These are phyloP conservation scores for Meloidogyne exigua DNA, from an alignment of 1,140 invertebrate genomes.

Conservation along the genomic window DNA sequence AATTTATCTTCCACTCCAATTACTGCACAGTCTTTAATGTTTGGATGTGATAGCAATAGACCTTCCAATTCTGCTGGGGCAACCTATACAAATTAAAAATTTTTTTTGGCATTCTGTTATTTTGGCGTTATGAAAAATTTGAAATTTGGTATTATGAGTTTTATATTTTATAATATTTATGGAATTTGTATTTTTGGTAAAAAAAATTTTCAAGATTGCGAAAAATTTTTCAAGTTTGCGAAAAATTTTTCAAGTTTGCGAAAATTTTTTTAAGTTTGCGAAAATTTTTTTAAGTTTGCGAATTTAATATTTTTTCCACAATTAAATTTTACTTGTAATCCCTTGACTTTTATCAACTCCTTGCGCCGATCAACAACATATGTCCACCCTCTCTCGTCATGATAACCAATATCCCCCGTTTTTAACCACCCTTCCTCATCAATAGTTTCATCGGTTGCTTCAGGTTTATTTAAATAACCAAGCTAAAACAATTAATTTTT, in stretches of 20 bases:
- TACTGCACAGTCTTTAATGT: constrained; percentile 77
- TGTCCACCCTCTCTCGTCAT: constrained; percentile 70
- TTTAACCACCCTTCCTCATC: constrained; percentile 75
- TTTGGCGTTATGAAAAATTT: neutral
- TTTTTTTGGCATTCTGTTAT: constrained; percentile 2
- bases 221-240: neutral
- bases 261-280: no score
- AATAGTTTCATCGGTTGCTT: constrained; percentile 68
- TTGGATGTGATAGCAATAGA: constrained; percentile 73
- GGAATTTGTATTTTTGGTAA: neutral
- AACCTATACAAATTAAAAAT: constrained; percentile 69
- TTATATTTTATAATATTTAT: no score
- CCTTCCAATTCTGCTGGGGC: constrained; percentile 83
- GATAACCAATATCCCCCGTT: constrained; percentile 76
- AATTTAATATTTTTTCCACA: neutral
- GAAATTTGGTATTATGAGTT: neutral
- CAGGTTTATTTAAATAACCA: constrained; percentile 47
- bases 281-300: no score
- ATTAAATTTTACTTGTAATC: constrained; percentile 67
- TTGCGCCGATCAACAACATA: constrained; percentile 81
- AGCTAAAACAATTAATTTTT: constrained; percentile 14
- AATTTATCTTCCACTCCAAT: constrained; percentile 75
- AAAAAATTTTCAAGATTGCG: neutral
- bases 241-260: no score
- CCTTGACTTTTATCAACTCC: constrained; percentile 86